These are phyloP conservation scores for Pseudopodoces humilis DNA, from an alignment of 2,113 vertebrate species.

Conservation along the genomic window DNA sequence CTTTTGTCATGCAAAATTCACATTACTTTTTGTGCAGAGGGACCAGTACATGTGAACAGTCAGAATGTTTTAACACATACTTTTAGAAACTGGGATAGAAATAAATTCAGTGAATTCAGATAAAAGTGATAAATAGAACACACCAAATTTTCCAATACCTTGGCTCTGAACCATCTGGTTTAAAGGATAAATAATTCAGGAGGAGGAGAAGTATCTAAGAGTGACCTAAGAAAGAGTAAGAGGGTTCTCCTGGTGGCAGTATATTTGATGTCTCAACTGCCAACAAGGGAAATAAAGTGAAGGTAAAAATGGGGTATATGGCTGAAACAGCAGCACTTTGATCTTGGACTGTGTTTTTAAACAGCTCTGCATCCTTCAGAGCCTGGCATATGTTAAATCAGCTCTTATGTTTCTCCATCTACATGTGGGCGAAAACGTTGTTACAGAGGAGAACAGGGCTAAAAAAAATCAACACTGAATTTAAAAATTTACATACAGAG, in stretches of 20 bases:
- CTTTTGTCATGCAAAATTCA: neutral
- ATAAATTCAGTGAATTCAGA: neutral
- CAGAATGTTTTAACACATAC: neutral
- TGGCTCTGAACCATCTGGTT: neutral
- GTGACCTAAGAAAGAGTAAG: neutral
- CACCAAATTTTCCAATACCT: neutral
- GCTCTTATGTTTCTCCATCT: neutral
- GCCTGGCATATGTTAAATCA: neutral
- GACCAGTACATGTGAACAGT: neutral
- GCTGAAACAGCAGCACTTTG: slow-evolving; percentile 5
- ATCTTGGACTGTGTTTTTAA: slow-evolving; percentile 2
- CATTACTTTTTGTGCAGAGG: neutral
- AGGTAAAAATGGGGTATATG: neutral
- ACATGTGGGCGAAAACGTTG: neutral
- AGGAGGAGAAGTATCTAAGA: neutral
- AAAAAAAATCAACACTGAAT: neutral
- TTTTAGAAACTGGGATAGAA: neutral
- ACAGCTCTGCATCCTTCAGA: neutral
- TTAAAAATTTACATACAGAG: neutral
- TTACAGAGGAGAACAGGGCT: neutral
- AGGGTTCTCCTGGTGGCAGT: neutral
- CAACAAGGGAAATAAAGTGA: neutral
- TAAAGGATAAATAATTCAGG: neutral
- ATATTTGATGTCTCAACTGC: neutral
- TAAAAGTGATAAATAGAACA: neutral